A percentile compares a stretch with the other conserved stretches of the same genome.
Evolutionary conservation across 2,888 invertebrate species (phyloP).

Genomic region (Cephus pygmeus): DNA sequence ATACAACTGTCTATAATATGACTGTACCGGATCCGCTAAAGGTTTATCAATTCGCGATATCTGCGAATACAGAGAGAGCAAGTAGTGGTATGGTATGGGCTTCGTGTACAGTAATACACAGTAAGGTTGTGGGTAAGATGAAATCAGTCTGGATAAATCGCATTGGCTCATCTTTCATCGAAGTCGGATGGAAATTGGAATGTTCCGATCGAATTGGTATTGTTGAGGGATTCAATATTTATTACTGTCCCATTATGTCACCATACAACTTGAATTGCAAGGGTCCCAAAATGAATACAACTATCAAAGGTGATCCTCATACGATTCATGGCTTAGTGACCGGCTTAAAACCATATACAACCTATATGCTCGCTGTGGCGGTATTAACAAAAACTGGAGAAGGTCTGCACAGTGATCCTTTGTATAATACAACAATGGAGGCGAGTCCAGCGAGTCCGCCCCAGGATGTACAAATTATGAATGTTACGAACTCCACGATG

Average conservation of each 20-base stretch:
- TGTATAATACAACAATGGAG: slow-evolving; percentile 77
- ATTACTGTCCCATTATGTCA: slow-evolving; percentile 76
- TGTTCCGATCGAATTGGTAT: slow-evolving; percentile 79
- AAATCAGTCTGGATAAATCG: slow-evolving; percentile 69
- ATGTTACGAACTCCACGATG: slow-evolving; percentile 74
- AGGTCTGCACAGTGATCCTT: slow-evolving; percentile 72
- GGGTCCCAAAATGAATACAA: slow-evolving; percentile 65
- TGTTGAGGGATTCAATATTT: slow-evolving; percentile 79
- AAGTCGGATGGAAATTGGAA: slow-evolving; percentile 81
- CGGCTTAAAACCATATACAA: slow-evolving; percentile 78
- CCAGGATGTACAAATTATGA: slow-evolving; percentile 70
- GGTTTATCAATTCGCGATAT: slow-evolving; percentile 83
- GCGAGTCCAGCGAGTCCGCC: slow-evolving; percentile 74
- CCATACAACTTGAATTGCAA: slow-evolving; percentile 71
- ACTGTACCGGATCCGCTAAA: slow-evolving; percentile 70
- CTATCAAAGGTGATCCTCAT: slow-evolving; percentile 67
- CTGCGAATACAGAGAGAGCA: slow-evolving; percentile 75
- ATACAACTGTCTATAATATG: slow-evolving; percentile 69
- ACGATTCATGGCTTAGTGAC: slow-evolving; percentile 71
- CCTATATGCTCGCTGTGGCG: slow-evolving; percentile 78
- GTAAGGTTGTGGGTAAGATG: slow-evolving; percentile 70
- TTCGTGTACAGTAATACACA: slow-evolving; percentile 74
- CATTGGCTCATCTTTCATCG: slow-evolving; percentile 69
- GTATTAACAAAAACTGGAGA: slow-evolving; percentile 71
- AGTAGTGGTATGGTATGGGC: slow-evolving; percentile 92